Conservation (phyloP, 1,140 invertebrate genomes). For the Drosophila sechellia region DNA sequence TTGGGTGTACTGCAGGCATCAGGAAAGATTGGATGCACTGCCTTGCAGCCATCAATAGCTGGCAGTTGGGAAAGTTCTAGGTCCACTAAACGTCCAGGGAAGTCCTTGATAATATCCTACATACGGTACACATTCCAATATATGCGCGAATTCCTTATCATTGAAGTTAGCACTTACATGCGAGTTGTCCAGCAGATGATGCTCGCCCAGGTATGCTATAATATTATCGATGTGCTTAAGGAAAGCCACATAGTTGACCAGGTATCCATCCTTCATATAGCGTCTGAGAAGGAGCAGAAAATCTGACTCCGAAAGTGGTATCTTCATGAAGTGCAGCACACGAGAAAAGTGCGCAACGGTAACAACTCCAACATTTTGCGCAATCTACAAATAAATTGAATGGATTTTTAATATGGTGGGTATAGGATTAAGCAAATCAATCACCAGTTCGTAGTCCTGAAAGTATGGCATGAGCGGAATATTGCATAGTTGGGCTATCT, state of each 20-base stretch:
- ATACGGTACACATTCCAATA: background rate
- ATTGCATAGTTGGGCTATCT: slow-evolving; percentile 87
- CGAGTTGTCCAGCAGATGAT: slow-evolving; percentile 61
- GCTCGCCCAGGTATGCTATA: slow-evolving; percentile 78
- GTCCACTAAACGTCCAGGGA: slow-evolving; percentile 88
- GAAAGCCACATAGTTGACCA: slow-evolving; percentile 90
- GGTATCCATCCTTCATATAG: slow-evolving; percentile 89
- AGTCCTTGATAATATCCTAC: slow-evolving; percentile 85
- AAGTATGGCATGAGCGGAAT: slow-evolving; percentile 89
- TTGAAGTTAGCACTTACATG: slow-evolving; percentile 35
- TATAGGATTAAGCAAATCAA: background rate
- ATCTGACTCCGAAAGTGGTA: slow-evolving; percentile 88
- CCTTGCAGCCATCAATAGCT: slow-evolving; percentile 85
- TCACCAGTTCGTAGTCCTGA: slow-evolving; percentile 90
- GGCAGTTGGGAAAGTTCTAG: slow-evolving; percentile 88
- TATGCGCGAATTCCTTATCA: background rate
- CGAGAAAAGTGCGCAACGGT: slow-evolving; percentile 89
- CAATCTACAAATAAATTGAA: slow-evolving; percentile 85
- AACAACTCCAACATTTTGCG: slow-evolving; percentile 89
- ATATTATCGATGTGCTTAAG: slow-evolving; percentile 87
- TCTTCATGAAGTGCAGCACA: slow-evolving; percentile 88
- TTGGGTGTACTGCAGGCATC: slow-evolving; percentile 70
- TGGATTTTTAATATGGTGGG: background rate
- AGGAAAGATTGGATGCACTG: slow-evolving; percentile 59
- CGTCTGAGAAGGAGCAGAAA: slow-evolving; percentile 88